Evolutionary conservation across 2,113 vertebrate genomes (phyloP), one percentile per base, ranked within the genome.

Genomic region (Nycticebus coucang): DNA sequence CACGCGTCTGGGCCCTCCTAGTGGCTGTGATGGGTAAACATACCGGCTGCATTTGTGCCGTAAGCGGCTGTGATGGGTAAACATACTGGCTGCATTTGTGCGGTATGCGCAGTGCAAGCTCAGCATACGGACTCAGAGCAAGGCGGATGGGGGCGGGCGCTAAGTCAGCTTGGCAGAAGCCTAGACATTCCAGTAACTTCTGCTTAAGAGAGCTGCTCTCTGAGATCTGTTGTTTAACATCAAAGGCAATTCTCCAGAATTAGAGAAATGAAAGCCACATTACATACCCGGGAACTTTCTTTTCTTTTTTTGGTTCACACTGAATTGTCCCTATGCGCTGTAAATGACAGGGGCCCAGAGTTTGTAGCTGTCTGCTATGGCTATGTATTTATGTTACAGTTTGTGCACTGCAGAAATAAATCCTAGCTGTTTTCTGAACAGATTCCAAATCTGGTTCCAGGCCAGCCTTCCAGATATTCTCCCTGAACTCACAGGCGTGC

Each of bases 401-500:
- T 35, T 79, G 11, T 80, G 17, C 4, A 2, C 7, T 35, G 35
- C 53, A 60, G 18, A 91, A 60, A 28, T 50, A 50, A 68, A 24
- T 66, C 45, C 50, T 8, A 7, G 60, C 12, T 93, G 41, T 96
- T 93, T 95, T 80, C 94, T 41, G 53, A 12, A 95, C 98, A 99
- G 99, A 97, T 99, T 99, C 98, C 98, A 96, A 95, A 57, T 93
- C 79, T 98, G 98, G 97, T 97, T 99, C 88, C 98, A 90, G 95
- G 91, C 94, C 83, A 96, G 2, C 85, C 83, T 99, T 83, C 96
- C 98, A 0, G 95, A 0, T 7, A 96, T 98, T 89, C 93, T 98
- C 50, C 97, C 98, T 0, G 93, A 97, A 7, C 98, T 99, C 93
- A 95, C 93, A 22, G 94, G 97, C 30, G 10, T 99, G 50, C 97